A percentile compares a stretch with the other conserved stretches of the same genome.
These are phyloP conservation scores for Drosophila suzukii DNA, from an alignment of 1,140 invertebrate genomes.

Conservation along the genomic window DNA sequence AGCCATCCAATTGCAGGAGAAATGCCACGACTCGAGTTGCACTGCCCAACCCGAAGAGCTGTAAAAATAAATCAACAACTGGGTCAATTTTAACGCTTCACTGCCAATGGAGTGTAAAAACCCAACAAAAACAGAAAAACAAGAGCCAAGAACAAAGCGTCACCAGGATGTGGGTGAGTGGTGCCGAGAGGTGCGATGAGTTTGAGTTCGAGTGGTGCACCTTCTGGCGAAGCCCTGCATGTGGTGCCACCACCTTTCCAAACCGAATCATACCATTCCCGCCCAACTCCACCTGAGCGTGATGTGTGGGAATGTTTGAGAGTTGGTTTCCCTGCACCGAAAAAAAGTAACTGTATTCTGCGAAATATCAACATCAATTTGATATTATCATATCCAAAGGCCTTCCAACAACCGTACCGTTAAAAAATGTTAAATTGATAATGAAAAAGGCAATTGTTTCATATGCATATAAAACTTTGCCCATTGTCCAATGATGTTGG, in stretches of 20 bases:
- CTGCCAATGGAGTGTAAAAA: slow-evolving; percentile 62
- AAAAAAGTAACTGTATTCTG: neutral
- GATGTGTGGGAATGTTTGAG: slow-evolving; percentile 16
- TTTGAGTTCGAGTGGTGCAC: slow-evolving; percentile 7
- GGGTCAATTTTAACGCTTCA: slow-evolving; percentile 77
- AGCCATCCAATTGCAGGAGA: slow-evolving; percentile 1
- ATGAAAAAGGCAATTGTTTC: no score
- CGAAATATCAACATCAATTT: no score
- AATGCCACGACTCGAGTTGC: slow-evolving; percentile 17
- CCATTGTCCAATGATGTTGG: neutral
- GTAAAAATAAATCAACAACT: slow-evolving; percentile 72
- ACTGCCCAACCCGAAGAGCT: slow-evolving; percentile 7
- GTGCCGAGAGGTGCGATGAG: slow-evolving; percentile 16
- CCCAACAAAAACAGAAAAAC: slow-evolving; percentile 18
- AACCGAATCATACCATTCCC: neutral
- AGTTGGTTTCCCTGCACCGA: slow-evolving; percentile 6
- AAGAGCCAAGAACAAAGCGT: slow-evolving; percentile 33
- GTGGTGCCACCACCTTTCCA: neutral
- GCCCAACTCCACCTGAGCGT: slow-evolving; percentile 16
- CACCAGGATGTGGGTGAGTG: slow-evolving; percentile 49
- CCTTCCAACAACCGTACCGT: no score
- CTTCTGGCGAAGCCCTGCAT: slow-evolving; percentile 29
- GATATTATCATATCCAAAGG: no score
- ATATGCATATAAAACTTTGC: no score
- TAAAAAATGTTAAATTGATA: no score